These are phyloP conservation scores for Lepisosteus osseus DNA, from an alignment of 2,113 vertebrate genomes.

Conservation along the genomic window DNA sequence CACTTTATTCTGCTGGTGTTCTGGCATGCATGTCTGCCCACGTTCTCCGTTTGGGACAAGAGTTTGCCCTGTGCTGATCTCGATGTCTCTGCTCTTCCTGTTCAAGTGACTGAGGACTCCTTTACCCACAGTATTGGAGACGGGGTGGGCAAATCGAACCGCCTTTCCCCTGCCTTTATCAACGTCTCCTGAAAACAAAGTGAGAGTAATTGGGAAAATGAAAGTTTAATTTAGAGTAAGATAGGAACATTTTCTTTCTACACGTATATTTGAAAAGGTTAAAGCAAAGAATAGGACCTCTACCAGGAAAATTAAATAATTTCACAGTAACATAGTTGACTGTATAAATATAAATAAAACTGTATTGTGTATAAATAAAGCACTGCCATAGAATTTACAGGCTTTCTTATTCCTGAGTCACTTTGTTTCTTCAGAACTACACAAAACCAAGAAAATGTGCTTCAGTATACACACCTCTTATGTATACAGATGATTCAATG, in stretches of 20 bases:
- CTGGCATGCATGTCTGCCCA: slow-evolving; percentile 62
- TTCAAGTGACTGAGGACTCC: slow-evolving; percentile 75
- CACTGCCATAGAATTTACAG: too few species aligned
- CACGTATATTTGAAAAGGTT: too few species aligned
- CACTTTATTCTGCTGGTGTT: slow-evolving; percentile 10
- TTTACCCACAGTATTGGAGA: slow-evolving; percentile 78
- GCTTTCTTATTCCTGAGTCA: too few species aligned
- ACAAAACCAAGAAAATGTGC: too few species aligned
- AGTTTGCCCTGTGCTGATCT: slow-evolving; percentile 70
- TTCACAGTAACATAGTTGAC: too few species aligned
- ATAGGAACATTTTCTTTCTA: background rate
- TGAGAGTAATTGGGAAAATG: background rate
- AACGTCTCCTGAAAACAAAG: slow-evolving; percentile 66
- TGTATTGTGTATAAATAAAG: too few species aligned
- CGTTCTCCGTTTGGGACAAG: slow-evolving; percentile 67
- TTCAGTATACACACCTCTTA: too few species aligned
- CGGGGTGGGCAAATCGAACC: slow-evolving; percentile 72
- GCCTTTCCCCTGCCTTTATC: slow-evolving; percentile 66
- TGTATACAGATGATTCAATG: too few species aligned
- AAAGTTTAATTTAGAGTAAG: background rate
- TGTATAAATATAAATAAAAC: too few species aligned
- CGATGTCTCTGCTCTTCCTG: slow-evolving; percentile 78
- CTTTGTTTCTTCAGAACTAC: too few species aligned
- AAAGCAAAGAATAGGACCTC: too few species aligned
- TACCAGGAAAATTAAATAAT: too few species aligned